Base-by-base conservation (phyloP, 2,888 invertebrate genomes). In the Helicoverpa assulta region DNA sequence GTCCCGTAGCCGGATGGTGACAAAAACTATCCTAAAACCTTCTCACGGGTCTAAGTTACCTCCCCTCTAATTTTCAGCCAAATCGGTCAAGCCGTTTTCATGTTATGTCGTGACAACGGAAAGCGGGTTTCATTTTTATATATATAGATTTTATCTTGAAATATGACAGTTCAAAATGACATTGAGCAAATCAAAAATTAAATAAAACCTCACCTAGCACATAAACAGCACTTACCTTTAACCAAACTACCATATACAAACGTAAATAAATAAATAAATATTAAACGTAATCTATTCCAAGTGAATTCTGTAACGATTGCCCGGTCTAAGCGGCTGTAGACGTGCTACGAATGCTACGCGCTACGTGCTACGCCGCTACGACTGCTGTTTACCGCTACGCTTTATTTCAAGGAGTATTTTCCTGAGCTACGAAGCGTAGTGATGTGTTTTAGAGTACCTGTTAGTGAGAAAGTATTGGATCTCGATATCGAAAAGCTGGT, bases 311-410 rank as follows among this genome's bases (percentile, higher is more conserved):
- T 81, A 82, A 77, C 83, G 85, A 89, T 89, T 86, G 88, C 80
- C 79, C 82, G 81, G 76, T 85, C 82, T 87, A 85, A 90, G 89
- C 85, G 83, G 72, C 79, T 84, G 90, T 90, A 91, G 90, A 93
- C 92, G 93, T 93, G 94, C 92, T 92, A 92, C 92, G 93, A 93
- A 91, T 93, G 83, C 90, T 88, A 90, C 89, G 78, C 40, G 47
- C 74, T 83, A 85, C 81, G 82, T 78, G 82, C 85, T 87, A 86
- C 87, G 80, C 52, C 19, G 58, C 83, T 80, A 83, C 80, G 77
- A 67, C 70, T 84, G 81, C 77, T 65, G 69, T 80, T 74, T 64
- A 61, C 74, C 69, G 16, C 69, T 73, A 81, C 59, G 43, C 62
- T 71, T 65, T 73, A 78, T 66, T 62, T 43, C 63, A 40, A 66